phyloP scores from a whole-genome alignment of 2,888 invertebrate genomes.

The Pherbina coryleti region DNA sequence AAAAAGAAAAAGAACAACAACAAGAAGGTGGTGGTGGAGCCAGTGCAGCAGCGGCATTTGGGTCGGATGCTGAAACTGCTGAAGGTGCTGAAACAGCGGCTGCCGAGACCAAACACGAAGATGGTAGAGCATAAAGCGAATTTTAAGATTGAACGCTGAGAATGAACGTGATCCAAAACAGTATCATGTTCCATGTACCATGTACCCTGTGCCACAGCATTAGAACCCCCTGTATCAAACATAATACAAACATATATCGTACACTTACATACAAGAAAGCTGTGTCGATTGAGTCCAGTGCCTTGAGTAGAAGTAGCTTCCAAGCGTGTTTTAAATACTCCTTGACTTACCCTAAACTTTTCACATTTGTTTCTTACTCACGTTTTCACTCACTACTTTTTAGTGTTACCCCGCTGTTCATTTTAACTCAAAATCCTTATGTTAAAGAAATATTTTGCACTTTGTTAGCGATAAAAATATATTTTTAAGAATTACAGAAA shows the following conservation, averaged over 20 bases:
- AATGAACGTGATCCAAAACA: slow-evolving; percentile 4
- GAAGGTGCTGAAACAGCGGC: slow-evolving; percentile 59
- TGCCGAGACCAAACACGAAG: slow-evolving; percentile 56
- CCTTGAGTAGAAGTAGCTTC: no score
- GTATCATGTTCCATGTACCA: slow-evolving; percentile 1
- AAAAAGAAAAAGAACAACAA: slow-evolving; percentile 74
- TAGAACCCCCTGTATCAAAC: not conserved
- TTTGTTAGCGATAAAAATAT: no score
- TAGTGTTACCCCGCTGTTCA: no score
- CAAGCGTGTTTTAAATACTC: not conserved
- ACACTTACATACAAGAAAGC: not conserved
- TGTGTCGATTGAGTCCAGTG: not conserved
- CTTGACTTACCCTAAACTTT: not conserved
- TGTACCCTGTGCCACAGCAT: slow-evolving; percentile 13
- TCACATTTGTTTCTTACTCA: not conserved
- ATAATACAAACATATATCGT: not conserved
- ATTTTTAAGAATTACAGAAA: no score
- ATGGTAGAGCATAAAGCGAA: slow-evolving; percentile 55
- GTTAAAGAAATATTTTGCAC: no score
- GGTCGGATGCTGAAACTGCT: slow-evolving; percentile 45
- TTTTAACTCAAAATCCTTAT: no score
- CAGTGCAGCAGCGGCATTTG: slow-evolving; percentile 62
- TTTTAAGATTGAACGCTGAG: not conserved
- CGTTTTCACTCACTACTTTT: not conserved
- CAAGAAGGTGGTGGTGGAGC: slow-evolving; percentile 66